A percentile compares a stretch with the other conserved stretches of the same genome.
Conservation (phyloP, 2,888 invertebrate species). For the Pedicia rivosa region DNA sequence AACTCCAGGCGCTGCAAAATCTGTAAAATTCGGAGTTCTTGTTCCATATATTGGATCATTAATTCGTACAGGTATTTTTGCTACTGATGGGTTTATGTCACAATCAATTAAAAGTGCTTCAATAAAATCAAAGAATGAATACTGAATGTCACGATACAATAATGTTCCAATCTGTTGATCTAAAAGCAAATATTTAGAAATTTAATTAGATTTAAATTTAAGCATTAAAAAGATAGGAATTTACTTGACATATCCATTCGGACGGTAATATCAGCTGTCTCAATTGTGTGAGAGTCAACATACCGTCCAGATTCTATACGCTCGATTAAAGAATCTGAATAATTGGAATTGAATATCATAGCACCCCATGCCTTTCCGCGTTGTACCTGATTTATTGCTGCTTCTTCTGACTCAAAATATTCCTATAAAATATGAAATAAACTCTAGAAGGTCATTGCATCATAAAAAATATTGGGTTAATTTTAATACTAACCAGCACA, state of each 20-base stretch:
- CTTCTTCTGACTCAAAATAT: conserved; percentile 37
- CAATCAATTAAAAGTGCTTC: conserved; percentile 44
- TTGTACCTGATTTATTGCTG: conserved; percentile 48
- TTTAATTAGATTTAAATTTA: neutral
- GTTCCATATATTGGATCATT: conserved; percentile 60
- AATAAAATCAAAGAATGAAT: conserved; percentile 57
- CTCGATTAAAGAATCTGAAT: conserved; percentile 47
- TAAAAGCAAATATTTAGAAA: conserved; percentile 21
- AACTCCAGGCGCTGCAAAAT: conserved; percentile 88
- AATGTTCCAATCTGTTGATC: conserved; percentile 82
- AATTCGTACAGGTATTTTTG: conserved; percentile 37
- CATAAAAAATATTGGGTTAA: conserved; percentile 1
- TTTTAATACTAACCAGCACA: conserved; percentile 41
- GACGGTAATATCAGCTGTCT: conserved; percentile 48
- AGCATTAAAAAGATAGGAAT: conserved; percentile 16
- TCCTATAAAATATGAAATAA: conserved; percentile 25
- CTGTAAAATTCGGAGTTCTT: conserved; percentile 68
- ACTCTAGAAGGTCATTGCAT: conserved; percentile 7
- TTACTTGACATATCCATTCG: conserved; percentile 76
- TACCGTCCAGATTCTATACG: conserved; percentile 42
- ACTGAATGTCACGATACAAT: conserved; percentile 54
- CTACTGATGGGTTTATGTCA: conserved; percentile 43
- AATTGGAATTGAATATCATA: conserved; percentile 58
- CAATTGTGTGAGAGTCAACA: conserved; percentile 39
- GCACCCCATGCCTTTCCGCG: conserved; percentile 63